phyloP scores from a whole-genome alignment of 1,140 invertebrate species.

The Nylanderia fulva region DNA sequence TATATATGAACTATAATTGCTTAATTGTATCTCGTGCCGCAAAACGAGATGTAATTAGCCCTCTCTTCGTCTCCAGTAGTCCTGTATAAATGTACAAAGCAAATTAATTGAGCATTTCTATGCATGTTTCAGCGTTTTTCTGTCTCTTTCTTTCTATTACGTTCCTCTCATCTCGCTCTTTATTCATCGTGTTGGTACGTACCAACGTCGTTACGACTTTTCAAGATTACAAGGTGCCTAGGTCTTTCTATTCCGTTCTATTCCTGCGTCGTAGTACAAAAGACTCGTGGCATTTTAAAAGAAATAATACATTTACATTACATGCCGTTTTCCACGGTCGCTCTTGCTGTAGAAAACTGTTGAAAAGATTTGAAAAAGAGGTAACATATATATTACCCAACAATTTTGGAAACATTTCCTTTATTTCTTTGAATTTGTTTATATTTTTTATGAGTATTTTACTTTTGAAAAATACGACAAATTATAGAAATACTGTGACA shows the following conservation, averaged over 20 bases:
- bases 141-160: conserved; percentile 4
- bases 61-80: neutral
- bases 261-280: conserved; percentile 17
- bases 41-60: conserved; percentile 7
- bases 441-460: too few relatives aligned
- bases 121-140: neutral
- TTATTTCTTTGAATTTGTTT: neutral
- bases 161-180: conserved; percentile 8
- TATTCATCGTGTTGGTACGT: conserved; percentile 27
- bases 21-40: conserved; percentile 10
- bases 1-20: conserved; percentile 2
- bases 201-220: conserved; percentile 28
- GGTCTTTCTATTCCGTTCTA: conserved; percentile 15
- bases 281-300: conserved; percentile 40
- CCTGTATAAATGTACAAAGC: conserved; percentile 18
- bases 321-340: neutral
- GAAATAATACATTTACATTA: conserved; percentile 26
- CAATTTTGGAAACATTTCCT: neutral
- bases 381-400: too few relatives aligned
- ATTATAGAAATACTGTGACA: too few relatives aligned
- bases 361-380: neutral
- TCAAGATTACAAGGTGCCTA: conserved; percentile 34
- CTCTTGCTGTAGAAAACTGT: neutral
- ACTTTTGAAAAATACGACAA: too few relatives aligned
- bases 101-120: conserved; percentile 27